Evolutionary conservation across 2,113 vertebrate genomes (phyloP).

Genomic region (Limnothrissa miodon): DNA sequence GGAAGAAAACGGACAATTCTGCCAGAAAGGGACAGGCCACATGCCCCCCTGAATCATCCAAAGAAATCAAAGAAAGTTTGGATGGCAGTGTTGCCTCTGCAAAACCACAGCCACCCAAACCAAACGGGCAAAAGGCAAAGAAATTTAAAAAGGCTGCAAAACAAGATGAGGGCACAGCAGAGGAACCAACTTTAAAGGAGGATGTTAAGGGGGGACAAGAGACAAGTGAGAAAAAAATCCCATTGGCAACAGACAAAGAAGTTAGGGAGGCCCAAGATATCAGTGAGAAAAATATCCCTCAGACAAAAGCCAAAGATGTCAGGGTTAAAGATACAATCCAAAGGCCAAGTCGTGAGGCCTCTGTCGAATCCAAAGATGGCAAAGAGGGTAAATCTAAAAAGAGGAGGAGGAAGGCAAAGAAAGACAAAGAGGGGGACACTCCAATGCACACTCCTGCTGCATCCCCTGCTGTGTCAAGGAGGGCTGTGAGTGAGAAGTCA

Average conservation of each 20-base stretch:
- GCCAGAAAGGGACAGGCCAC: slow-evolving; percentile 20
- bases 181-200: slow-evolving; percentile 41
- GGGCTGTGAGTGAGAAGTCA: slow-evolving; percentile 29
- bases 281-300: background rate
- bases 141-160: slow-evolving; percentile 61
- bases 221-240: slow-evolving; percentile 13
- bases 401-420: slow-evolving; percentile 72
- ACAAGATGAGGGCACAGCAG: slow-evolving; percentile 46
- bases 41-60: slow-evolving; percentile 19
- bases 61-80: slow-evolving; percentile 35
- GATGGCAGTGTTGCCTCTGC: slow-evolving; percentile 44
- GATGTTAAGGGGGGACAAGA: slow-evolving; percentile 39
- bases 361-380: slow-evolving; percentile 43
- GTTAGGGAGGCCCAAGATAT: slow-evolving; percentile 36
- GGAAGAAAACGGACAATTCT: slow-evolving; percentile 33
- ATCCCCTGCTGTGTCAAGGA: slow-evolving; percentile 46
- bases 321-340: slow-evolving; percentile 37
- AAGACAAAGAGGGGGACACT: slow-evolving; percentile 57
- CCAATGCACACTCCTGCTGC: slow-evolving; percentile 47
- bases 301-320: slow-evolving; percentile 1
- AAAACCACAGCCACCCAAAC: slow-evolving; percentile 49
- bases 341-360: slow-evolving; percentile 42
- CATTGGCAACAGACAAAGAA: slow-evolving; percentile 22
- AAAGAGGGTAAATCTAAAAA: slow-evolving; percentile 52
- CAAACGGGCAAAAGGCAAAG: slow-evolving; percentile 55